Conservation (phyloP, 2,797 vertebrate species). For the Pempheris klunzingeri region DNA sequence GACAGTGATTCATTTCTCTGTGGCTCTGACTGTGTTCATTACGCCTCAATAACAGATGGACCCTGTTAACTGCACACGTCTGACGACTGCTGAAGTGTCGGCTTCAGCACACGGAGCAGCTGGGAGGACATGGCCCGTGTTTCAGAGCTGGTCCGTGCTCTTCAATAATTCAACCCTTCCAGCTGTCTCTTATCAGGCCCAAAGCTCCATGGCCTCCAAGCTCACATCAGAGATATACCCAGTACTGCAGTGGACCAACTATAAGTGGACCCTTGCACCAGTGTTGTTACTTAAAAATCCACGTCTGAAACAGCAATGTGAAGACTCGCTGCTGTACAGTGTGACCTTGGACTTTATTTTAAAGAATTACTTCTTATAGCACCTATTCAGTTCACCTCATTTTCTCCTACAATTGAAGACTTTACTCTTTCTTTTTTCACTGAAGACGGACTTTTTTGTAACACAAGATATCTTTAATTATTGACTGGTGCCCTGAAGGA, state of each 20-base stretch:
- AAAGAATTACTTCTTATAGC: conserved; percentile 24
- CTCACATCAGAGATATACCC: conserved; percentile 57
- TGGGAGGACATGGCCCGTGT: conserved; percentile 79
- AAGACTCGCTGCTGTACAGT: conserved; percentile 2
- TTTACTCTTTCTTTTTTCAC: conserved; percentile 49
- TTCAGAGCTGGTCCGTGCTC: conserved; percentile 76
- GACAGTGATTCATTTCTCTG: conserved; percentile 77
- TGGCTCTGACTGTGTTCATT: conserved; percentile 76
- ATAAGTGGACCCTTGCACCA: conserved; percentile 47
- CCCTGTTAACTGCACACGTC: conserved; percentile 80
- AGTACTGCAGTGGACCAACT: conserved; percentile 42
- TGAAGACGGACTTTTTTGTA: conserved; percentile 83
- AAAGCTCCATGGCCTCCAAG: conserved; percentile 65
- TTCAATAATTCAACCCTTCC: conserved; percentile 86
- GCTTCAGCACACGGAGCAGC: conserved; percentile 79
- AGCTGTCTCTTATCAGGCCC: conserved; percentile 82
- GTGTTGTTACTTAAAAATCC: conserved; percentile 53
- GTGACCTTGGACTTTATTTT: conserved; percentile 47
- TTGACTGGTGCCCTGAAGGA: conserved; percentile 95
- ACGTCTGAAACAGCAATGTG: conserved; percentile 3
- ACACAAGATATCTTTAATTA: conserved; percentile 94
- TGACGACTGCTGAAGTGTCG: conserved; percentile 81
- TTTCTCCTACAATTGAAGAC: conserved; percentile 56
- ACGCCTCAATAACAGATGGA: conserved; percentile 82
- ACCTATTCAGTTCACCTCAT: conserved; percentile 41